Evolutionary conservation across 2,113 vertebrate species (phyloP), one percentile per base, ranked within the genome.

Genomic region (Varanus komodoensis): DNA sequence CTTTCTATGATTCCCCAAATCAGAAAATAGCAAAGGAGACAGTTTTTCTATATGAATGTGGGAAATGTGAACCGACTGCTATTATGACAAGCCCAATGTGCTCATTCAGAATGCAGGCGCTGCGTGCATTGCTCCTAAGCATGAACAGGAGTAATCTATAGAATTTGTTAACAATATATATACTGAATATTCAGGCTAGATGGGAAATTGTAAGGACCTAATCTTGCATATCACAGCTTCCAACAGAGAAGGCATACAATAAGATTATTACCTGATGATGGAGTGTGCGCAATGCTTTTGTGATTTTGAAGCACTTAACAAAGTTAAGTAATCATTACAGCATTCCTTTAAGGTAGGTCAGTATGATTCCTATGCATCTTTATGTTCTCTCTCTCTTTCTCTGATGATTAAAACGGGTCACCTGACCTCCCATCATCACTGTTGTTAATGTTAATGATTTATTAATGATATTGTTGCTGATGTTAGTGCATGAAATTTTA

Each of bases 1-100:
- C 85, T n/a, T 82, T 34, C 83, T 80, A 79, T 80, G 82, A 54
- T 71, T 90, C 74, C 54, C 52, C n/a, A 82, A 50, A 74, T n/a
- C 34, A 90, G 89, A 94, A 88, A 8, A 80, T 1, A 17, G 6
- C 57, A 27, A 44, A 71, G 27, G 64, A 80, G 67, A 54, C 4
- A 48, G 11, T 48, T 57, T 77, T 57, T 71, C 88, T 71, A 29
- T 25, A 57, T 86, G 64, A 90, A 27, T 48, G 86, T 21, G 57
- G 52, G 48, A 74, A 23, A 48, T 84, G 71, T 34, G 64, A 84
- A 84, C 64, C 77, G 21, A 38, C 44, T 34, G 67, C 48, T 68
- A 34, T 29, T 79, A 79, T 54, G 61, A 34, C 73, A 89, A 84
- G 14, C 74, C 25, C 44, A 79, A 11, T 48, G 8, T n/a, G 84